Conservation (phyloP, 2,113 vertebrate genomes). For the Emydocephalus ijimae region DNA sequence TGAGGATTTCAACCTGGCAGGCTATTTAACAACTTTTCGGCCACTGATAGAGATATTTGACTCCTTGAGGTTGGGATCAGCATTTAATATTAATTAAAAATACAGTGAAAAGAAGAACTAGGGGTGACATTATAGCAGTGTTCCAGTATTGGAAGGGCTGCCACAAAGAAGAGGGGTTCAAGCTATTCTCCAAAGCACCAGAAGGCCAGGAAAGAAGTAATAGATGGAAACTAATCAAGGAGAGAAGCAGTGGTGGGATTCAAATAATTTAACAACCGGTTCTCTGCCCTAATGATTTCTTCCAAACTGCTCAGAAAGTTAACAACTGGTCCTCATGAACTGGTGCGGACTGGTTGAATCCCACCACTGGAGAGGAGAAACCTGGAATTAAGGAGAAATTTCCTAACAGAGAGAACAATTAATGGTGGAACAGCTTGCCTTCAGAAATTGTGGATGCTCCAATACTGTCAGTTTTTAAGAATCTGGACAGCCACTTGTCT, state of each 20-base stretch:
- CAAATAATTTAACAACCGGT: too few relatives aligned
- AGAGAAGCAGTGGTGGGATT: not conserved
- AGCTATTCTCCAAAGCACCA: not conserved
- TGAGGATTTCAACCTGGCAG: not conserved
- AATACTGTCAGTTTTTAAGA: not conserved
- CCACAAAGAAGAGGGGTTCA: not conserved
- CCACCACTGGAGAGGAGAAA: not conserved
- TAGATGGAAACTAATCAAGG: not conserved
- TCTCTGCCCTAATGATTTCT: too few relatives aligned
- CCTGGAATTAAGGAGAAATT: not conserved
- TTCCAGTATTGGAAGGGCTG: not conserved
- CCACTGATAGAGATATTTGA: not conserved
- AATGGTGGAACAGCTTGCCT: not conserved
- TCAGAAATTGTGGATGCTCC: not conserved
- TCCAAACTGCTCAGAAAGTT: too few relatives aligned
- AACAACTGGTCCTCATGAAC: too few relatives aligned
- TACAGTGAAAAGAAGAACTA: not conserved
- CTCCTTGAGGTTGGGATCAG: not conserved
- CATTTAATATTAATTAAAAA: not conserved
- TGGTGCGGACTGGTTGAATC: too few relatives aligned
- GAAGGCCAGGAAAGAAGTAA: not conserved
- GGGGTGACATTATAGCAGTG: not conserved
- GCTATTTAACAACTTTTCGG: not conserved
- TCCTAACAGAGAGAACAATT: not conserved
- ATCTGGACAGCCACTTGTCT: not conserved